phyloP scores from a whole-genome alignment of 1,140 invertebrate species.

The Cylas formicarius region DNA sequence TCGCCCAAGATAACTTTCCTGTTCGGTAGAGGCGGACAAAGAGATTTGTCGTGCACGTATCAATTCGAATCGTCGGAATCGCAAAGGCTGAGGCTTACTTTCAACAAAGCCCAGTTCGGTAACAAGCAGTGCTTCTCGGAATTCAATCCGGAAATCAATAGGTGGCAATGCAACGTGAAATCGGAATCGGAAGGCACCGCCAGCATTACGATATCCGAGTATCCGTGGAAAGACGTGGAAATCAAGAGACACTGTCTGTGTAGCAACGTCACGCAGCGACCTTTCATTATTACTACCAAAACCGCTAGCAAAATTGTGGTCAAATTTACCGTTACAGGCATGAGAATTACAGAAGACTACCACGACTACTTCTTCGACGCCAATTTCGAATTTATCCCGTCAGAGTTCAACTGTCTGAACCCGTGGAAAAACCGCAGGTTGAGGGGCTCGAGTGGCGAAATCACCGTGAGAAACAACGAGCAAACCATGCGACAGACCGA shows the following conservation, averaged over 20 bases:
- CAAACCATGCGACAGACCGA: conserved; percentile 22
- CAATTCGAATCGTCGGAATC: conserved; percentile 62
- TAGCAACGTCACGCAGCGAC: conserved; percentile 56
- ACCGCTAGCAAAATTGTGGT: conserved; percentile 62
- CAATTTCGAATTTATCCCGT: conserved; percentile 62
- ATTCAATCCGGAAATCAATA: conserved; percentile 48
- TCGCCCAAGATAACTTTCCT: conserved; percentile 75
- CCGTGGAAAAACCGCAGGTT: conserved; percentile 56
- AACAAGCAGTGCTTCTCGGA: conserved; percentile 57
- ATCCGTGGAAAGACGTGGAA: conserved; percentile 63
- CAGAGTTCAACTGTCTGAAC: conserved; percentile 51
- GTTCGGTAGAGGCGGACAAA: conserved; percentile 69
- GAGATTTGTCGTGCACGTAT: conserved; percentile 66
- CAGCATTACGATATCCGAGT: conserved; percentile 61
- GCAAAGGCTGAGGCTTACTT: conserved; percentile 57
- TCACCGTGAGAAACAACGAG: conserved; percentile 42
- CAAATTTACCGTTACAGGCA: conserved; percentile 63
- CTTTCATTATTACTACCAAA: conserved; percentile 53
- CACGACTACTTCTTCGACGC: conserved; percentile 74
- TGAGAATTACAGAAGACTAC: conserved; percentile 78
- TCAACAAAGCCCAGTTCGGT: conserved; percentile 58
- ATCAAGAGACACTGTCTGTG: conserved; percentile 68
- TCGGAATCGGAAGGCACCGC: conserved; percentile 46
- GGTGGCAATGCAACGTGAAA: conserved; percentile 54
- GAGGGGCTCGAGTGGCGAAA: conserved; percentile 64